Percentiles rank a stretch among this genome's conserved stretches.
phyloP scores from a whole-genome alignment of 1,140 invertebrate species.

The Leptonema lineaticorne region DNA sequence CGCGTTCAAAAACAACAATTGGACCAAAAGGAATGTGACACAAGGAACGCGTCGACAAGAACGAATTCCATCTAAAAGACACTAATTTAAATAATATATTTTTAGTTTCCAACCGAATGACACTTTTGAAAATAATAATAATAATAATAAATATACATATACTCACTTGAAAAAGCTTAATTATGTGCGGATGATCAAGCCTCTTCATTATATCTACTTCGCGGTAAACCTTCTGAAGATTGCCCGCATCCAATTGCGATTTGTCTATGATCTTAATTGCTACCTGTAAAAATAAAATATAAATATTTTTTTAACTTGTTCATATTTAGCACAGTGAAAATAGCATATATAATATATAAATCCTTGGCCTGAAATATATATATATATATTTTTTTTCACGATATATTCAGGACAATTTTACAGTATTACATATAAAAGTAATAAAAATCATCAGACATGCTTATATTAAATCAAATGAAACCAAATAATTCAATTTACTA shows the following conservation, averaged over 20 bases:
- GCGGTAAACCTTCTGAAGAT: conserved; percentile 95
- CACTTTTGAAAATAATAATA: neutral
- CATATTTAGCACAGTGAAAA: neutral
- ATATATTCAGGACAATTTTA: too few species aligned
- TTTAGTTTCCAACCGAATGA: too few species aligned
- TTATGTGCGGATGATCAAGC: conserved; percentile 94
- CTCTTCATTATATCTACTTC: conserved; percentile 99
- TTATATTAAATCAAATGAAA: too few species aligned
- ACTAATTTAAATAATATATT: too few species aligned
- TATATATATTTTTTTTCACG: too few species aligned
- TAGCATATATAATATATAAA: too few species aligned
- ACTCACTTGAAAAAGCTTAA: conserved; percentile 94
- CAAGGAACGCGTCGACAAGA: conserved; percentile 11
- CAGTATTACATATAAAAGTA: too few species aligned
- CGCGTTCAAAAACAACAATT: conserved; percentile 20
- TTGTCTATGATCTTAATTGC: conserved; percentile 98
- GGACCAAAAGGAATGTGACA: conserved; percentile 6
- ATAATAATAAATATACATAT: neutral
- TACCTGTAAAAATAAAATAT: conserved; percentile 72
- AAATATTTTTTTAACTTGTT: too few species aligned
- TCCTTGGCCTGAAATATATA: too few species aligned
- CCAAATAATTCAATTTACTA: too few species aligned
- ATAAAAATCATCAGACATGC: too few species aligned
- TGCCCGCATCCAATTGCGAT: conserved; percentile 92
- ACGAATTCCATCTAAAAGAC: neutral